These are phyloP conservation scores for Oikopleura dioica DNA, from an alignment of 23 tunicate species.

Conservation along the genomic window DNA sequence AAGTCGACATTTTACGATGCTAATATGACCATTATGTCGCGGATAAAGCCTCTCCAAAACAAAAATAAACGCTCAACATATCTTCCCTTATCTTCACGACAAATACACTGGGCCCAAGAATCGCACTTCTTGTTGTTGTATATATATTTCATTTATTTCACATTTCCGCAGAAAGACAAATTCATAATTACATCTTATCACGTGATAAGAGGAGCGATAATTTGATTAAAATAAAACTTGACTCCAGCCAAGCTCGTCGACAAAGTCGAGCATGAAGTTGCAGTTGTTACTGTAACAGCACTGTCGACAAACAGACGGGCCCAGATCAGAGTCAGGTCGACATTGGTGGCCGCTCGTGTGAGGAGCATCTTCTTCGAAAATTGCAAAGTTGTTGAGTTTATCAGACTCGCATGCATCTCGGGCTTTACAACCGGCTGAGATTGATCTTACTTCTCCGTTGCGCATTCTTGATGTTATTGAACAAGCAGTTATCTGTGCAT, in stretches of 20 bases:
- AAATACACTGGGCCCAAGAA: too few relatives aligned
- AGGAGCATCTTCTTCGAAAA: background rate
- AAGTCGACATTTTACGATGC: too few relatives aligned
- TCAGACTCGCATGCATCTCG: background rate
- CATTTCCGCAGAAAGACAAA: too few relatives aligned
- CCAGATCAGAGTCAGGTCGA: background rate
- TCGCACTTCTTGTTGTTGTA: too few relatives aligned
- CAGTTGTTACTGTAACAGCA: slow-evolving; percentile 3
- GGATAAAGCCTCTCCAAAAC: too few relatives aligned
- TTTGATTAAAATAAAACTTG: too few relatives aligned
- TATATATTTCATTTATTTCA: too few relatives aligned
- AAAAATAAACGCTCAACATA: too few relatives aligned
- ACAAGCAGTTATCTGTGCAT: background rate
- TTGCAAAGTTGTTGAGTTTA: background rate
- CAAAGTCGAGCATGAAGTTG: background rate
- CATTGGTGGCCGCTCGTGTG: background rate
- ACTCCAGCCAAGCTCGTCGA: background rate
- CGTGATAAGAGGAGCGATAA: too few relatives aligned
- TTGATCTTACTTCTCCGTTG: background rate
- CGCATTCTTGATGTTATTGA: background rate
- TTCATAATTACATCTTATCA: too few relatives aligned
- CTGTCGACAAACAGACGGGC: slow-evolving; percentile 8
- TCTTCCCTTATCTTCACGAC: too few relatives aligned
- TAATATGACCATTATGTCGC: too few relatives aligned
- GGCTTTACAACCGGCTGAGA: background rate